These are phyloP conservation scores for Ephestia elutella DNA, from an alignment of 1,140 invertebrate genomes.

Conservation along the genomic window DNA sequence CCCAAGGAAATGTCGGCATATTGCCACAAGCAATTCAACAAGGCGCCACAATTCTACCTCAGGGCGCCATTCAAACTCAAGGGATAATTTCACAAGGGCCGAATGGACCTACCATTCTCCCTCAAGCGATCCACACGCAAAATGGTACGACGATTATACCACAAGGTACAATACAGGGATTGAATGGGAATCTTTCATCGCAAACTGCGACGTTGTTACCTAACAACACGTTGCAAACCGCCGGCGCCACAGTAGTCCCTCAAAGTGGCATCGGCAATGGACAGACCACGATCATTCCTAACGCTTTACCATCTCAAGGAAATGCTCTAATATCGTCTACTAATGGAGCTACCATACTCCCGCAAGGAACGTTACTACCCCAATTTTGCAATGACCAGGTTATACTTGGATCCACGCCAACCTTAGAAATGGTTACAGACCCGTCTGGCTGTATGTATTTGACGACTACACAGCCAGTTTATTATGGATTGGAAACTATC, in stretches of 20 bases:
- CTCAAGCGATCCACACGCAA: slow-evolving; percentile 71
- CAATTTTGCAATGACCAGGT: slow-evolving; percentile 79
- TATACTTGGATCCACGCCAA: slow-evolving; percentile 79
- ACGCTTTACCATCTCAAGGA: slow-evolving; percentile 63
- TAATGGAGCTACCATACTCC: slow-evolving; percentile 69
- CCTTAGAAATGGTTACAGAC: slow-evolving; percentile 81
- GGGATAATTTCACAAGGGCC: slow-evolving; percentile 71
- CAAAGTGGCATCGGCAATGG: slow-evolving; percentile 68
- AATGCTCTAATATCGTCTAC: slow-evolving; percentile 65
- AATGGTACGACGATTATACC: slow-evolving; percentile 70
- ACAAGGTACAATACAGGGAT: slow-evolving; percentile 68
- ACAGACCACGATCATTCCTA: slow-evolving; percentile 69
- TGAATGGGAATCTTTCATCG: slow-evolving; percentile 60
- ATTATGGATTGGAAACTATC: slow-evolving; percentile 87
- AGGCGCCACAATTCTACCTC: slow-evolving; percentile 64
- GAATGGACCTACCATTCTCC: slow-evolving; percentile 68
- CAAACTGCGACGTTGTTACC: slow-evolving; percentile 64
- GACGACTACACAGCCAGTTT: slow-evolving; percentile 81
- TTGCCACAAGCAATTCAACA: slow-evolving; percentile 68
- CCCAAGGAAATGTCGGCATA: slow-evolving; percentile 70
- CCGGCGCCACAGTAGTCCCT: slow-evolving; percentile 62
- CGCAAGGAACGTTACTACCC: slow-evolving; percentile 79
- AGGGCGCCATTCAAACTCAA: slow-evolving; percentile 73
- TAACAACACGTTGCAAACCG: slow-evolving; percentile 61
- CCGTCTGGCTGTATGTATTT: slow-evolving; percentile 81